phyloP scores from a whole-genome alignment of 2,888 invertebrate genomes.

The Melieria omissa region DNA sequence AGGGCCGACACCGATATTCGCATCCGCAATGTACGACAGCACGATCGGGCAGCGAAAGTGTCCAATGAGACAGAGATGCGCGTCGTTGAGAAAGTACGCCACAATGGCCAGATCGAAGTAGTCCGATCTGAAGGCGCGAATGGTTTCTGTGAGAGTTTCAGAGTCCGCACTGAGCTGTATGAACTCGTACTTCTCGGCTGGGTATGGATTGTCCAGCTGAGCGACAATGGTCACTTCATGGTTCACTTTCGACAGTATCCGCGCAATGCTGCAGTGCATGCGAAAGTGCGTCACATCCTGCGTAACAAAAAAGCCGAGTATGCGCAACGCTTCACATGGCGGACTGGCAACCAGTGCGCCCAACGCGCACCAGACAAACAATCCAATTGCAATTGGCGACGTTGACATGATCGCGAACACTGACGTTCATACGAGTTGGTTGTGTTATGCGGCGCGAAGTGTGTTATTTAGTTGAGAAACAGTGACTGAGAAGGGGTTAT shows the following conservation, averaged over 20 bases:
- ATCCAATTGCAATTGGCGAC: too few species aligned
- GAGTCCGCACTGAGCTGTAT: neutral
- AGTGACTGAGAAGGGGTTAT: too few species aligned
- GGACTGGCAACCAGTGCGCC: neutral
- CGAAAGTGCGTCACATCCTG: neutral
- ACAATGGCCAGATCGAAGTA: conserved; percentile 39
- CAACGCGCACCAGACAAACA: too few species aligned
- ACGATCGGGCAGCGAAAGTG: conserved; percentile 50
- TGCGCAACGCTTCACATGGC: conserved; percentile 1
- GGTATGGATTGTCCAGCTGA: conserved; percentile 13
- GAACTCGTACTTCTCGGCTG: conserved; percentile 12
- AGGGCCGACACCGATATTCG: conserved; percentile 24
- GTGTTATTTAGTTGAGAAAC: too few species aligned
- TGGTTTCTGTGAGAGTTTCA: neutral
- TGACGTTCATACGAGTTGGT: too few species aligned
- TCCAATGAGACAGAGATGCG: conserved; percentile 47
- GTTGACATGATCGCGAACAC: too few species aligned
- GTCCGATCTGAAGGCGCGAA: neutral
- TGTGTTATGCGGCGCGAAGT: too few species aligned
- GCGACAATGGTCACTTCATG: conserved; percentile 32
- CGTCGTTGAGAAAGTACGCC: conserved; percentile 46
- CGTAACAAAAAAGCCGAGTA: conserved; percentile 27
- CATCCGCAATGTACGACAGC: conserved; percentile 38
- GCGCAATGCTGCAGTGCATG: neutral
- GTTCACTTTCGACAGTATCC: neutral